Conservation (phyloP, 2,113 vertebrate species). For the Actenoides hombroni region DNA sequence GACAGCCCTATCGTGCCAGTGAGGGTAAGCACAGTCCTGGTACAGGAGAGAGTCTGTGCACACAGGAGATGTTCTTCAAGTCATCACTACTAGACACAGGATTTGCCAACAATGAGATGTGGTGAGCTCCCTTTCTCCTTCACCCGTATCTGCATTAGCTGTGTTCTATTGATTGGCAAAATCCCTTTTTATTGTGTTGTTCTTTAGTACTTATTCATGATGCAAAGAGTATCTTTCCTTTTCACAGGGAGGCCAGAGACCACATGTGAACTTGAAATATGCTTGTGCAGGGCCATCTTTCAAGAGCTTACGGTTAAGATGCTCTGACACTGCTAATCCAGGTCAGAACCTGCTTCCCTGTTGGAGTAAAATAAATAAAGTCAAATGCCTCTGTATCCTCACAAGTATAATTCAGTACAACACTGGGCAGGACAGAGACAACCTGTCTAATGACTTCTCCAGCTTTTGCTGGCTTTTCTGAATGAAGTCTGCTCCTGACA, state of each 20-base stretch:
- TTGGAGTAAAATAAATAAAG: slow-evolving; percentile 14
- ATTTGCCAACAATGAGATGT: neutral
- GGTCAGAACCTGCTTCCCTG: neutral
- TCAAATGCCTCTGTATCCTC: neutral
- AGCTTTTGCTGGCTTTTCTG: neutral
- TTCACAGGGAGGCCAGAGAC: neutral
- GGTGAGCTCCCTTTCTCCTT: neutral
- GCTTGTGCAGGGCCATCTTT: neutral
- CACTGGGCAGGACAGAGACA: neutral
- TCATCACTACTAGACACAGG: neutral
- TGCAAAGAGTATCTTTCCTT: neutral
- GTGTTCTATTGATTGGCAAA: neutral
- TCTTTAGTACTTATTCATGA: neutral
- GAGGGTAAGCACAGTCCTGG: neutral
- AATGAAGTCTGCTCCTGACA: neutral
- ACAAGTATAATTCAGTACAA: neutral
- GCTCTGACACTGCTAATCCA: slow-evolving; percentile 13
- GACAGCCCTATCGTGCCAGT: neutral
- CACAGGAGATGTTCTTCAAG: neutral
- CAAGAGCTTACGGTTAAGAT: neutral
- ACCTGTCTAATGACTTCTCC: neutral
- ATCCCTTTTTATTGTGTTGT: neutral
- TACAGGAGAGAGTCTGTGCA: neutral
- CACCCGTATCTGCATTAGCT: neutral
- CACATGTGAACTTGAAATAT: neutral